These are phyloP conservation scores for Hirtodrosophila trivittata DNA, from an alignment of 2,888 invertebrate species.

Conservation along the genomic window DNA sequence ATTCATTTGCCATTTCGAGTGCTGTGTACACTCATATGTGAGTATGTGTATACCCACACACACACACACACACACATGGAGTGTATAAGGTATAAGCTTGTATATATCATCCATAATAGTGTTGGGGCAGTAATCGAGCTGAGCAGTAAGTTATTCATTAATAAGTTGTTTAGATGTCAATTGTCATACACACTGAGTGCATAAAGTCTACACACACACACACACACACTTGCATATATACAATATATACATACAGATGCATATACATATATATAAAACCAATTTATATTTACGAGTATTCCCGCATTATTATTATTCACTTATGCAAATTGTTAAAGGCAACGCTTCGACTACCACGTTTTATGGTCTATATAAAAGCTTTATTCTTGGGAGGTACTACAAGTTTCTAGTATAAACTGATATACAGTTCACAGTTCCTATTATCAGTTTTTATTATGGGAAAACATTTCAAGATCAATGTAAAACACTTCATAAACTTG, in stretches of 20 bases:
- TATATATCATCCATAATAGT: slow-evolving; percentile 45
- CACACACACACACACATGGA: slow-evolving; percentile 7
- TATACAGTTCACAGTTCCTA: too few species aligned
- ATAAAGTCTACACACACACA: slow-evolving; percentile 29
- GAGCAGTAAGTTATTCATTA: slow-evolving; percentile 68
- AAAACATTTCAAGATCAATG: too few species aligned
- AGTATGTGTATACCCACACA: slow-evolving; percentile 13
- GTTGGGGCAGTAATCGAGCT: slow-evolving; percentile 55
- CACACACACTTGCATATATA: slow-evolving; percentile 8
- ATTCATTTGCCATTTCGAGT: slow-evolving; percentile 79
- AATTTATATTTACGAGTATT: slow-evolving; percentile 17
- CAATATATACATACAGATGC: slow-evolving; percentile 9
- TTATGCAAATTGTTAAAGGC: slow-evolving; percentile 35
- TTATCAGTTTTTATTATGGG: too few species aligned
- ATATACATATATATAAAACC: slow-evolving; percentile 30
- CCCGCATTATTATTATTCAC: slow-evolving; percentile 23
- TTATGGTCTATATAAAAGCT: background rate
- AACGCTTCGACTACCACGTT: background rate
- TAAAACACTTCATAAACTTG: too few species aligned
- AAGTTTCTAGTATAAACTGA: too few species aligned
- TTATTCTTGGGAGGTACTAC: too few species aligned
- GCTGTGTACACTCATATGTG: slow-evolving; percentile 60
- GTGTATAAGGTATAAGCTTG: background rate
- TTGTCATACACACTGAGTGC: slow-evolving; percentile 57
- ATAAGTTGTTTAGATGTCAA: slow-evolving; percentile 74